Evolutionary conservation across 2,797 vertebrate genomes (phyloP).

Genomic region (Helostoma temminkii): DNA sequence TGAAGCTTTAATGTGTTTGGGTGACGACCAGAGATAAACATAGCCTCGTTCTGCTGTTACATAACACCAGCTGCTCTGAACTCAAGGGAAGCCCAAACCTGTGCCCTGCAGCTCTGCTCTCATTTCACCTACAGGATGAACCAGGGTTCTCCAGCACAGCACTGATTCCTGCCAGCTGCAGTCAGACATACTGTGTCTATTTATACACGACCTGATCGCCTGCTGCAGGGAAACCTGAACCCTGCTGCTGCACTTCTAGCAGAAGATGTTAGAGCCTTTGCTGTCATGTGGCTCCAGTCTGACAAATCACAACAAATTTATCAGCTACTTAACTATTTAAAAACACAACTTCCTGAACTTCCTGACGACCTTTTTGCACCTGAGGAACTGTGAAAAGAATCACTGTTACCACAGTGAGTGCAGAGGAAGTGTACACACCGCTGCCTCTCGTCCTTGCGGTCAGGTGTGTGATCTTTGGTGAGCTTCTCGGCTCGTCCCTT

Average conservation of each 20-base stretch:
- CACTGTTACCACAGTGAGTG: background rate
- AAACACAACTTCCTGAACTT: too few relatives aligned
- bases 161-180: background rate
- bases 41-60: conserved; percentile 8
- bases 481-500: conserved; percentile 90
- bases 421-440: conserved; percentile 53
- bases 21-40: conserved; percentile 23
- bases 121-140: background rate
- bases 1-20: background rate
- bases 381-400: too few relatives aligned
- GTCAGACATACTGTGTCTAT: conserved; percentile 22
- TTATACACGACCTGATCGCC: background rate
- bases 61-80: conserved; percentile 25
- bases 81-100: conserved; percentile 18
- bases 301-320: too few relatives aligned
- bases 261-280: too few relatives aligned
- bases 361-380: too few relatives aligned
- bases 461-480: conserved; percentile 93
- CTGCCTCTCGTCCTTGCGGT: conserved; percentile 89
- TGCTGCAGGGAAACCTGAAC: conserved; percentile 32
- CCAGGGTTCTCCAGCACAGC: conserved; percentile 11
- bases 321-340: too few relatives aligned
- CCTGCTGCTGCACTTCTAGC: background rate
- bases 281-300: too few relatives aligned
- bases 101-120: conserved; percentile 4